A percentile compares a stretch with the other conserved stretches of the same genome.
phyloP scores from a whole-genome alignment of 2,113 vertebrate genomes.

The Nesospiza acunhae region DNA sequence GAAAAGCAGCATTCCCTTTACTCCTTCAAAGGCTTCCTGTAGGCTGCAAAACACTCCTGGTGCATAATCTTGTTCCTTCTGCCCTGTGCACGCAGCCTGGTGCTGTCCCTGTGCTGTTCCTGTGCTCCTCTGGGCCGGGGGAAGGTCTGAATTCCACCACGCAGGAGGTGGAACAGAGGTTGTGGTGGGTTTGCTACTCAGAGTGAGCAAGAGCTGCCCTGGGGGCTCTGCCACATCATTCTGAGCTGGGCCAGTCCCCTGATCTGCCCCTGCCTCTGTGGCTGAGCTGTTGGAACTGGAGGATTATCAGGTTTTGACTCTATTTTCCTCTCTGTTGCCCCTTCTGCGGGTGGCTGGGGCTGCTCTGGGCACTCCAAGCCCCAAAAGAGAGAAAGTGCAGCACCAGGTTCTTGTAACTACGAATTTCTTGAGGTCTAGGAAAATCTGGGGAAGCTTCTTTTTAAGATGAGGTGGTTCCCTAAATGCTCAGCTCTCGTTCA shows the following conservation, averaged over 20 bases:
- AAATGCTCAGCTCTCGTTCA: background rate
- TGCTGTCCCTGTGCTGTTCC: background rate
- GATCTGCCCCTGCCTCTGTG: too few relatives aligned
- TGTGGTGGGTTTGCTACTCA: background rate
- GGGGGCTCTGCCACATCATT: accelerated
- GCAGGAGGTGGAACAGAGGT: accelerated
- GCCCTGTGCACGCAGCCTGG: background rate
- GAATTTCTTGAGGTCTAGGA: background rate
- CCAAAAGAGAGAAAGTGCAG: background rate
- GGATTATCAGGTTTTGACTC: background rate
- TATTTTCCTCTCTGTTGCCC: background rate
- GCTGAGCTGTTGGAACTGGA: background rate
- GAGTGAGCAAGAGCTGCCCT: background rate
- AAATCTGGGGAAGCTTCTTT: background rate
- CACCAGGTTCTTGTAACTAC: background rate
- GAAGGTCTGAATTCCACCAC: background rate
- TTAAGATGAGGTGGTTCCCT: background rate
- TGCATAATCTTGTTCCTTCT: background rate
- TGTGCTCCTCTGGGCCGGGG: accelerated
- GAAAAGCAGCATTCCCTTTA: background rate
- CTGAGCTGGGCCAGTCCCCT: background rate
- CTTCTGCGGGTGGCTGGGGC: accelerated
- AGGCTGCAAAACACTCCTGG: background rate
- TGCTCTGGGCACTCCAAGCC: background rate
- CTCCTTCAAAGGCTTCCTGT: background rate